Base-by-base conservation (phyloP, 1,140 invertebrate species). In the Stratiolaelaps scimitus region DNA sequence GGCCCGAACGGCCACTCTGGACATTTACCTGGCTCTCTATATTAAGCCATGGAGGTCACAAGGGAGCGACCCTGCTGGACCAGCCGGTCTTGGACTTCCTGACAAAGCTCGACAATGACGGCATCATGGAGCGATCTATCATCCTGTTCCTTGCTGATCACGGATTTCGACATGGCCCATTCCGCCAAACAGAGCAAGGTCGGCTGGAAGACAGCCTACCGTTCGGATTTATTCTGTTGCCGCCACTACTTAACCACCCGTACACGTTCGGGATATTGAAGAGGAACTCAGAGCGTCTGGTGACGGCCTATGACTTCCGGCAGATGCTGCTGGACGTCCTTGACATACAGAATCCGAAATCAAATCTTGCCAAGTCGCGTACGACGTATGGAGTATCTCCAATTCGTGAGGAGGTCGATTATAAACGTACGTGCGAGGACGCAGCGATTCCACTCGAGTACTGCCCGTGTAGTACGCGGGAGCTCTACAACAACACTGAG, bases 71-170 rank as follows among this genome's bases (percentile, higher is more conserved):
- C 17, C 29, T 19, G n/a, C 53, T 23, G 1, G 68, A 67, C 26
- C 17, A 48, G 17, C 19, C n/a, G 26, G 40, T 65, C 48, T 26
- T 23, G 13, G 43, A 48, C 1, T 43, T 67, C 17, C 45, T 68
- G 2, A 20, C n/a, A n/a, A n/a, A 64, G 2, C 10, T 67, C 40
- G 56, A 34, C 1, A n/a, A 15, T 15, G 10, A 40, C 7, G 34
- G 53, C 64, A n/a, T 30, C 23, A 17, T 68, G n/a, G 47, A 68
- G 43, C 44, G 45, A 20, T 67, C 68, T 26, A 13, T 67, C 6
- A 17, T 68, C 10, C 7, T 68, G 17, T 46, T 68, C 26, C 60
- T 68, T 28, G 47, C 65, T 7, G 68, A 68, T 64, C 68, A 68
- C 29, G 68, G 68, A 13, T 64, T 68, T 15, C 46, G 67, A 19